Evolutionary conservation across 2,888 invertebrate genomes (phyloP).

Genomic region (Himalopsyche anomala): DNA sequence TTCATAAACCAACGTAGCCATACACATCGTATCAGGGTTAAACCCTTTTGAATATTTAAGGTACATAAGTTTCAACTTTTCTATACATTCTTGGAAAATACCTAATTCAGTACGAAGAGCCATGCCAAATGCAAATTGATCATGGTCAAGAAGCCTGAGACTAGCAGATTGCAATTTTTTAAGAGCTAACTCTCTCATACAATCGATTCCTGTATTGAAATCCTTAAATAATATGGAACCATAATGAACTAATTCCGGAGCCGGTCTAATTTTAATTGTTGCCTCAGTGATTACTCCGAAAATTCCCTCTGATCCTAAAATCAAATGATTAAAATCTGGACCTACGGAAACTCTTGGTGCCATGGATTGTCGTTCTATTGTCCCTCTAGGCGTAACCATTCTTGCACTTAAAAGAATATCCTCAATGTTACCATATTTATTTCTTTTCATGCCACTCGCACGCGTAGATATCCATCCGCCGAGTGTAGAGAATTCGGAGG

Average conservation of each 20-base stretch:
- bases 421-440: slow-evolving; percentile 98
- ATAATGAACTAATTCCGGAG: slow-evolving; percentile 90
- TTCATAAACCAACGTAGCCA: slow-evolving; percentile 96
- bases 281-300: slow-evolving; percentile 97
- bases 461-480: slow-evolving; percentile 99
- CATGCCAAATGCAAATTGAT: slow-evolving; percentile 94
- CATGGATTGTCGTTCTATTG: slow-evolving; percentile 88
- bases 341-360: slow-evolving; percentile 95
- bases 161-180: slow-evolving; percentile 95
- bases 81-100: slow-evolving; percentile 77
- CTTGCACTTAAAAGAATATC: slow-evolving; percentile 93
- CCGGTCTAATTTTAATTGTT: slow-evolving; percentile 88
- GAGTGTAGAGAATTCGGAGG: slow-evolving; percentile 96
- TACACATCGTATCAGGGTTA: slow-evolving; percentile 87
- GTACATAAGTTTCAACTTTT: slow-evolving; percentile 83
- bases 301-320: slow-evolving; percentile 96
- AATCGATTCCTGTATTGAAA: slow-evolving; percentile 92
- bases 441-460: slow-evolving; percentile 99
- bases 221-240: slow-evolving; percentile 96
- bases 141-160: slow-evolving; percentile 97
- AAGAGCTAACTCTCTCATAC: slow-evolving; percentile 89
- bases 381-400: slow-evolving; percentile 90
- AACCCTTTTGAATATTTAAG: slow-evolving; percentile 92
- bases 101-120: slow-evolving; percentile 79
- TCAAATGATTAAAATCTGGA: slow-evolving; percentile 91